Evolutionary conservation across 2,888 invertebrate species (phyloP).

Genomic region (Eulithis testata): DNA sequence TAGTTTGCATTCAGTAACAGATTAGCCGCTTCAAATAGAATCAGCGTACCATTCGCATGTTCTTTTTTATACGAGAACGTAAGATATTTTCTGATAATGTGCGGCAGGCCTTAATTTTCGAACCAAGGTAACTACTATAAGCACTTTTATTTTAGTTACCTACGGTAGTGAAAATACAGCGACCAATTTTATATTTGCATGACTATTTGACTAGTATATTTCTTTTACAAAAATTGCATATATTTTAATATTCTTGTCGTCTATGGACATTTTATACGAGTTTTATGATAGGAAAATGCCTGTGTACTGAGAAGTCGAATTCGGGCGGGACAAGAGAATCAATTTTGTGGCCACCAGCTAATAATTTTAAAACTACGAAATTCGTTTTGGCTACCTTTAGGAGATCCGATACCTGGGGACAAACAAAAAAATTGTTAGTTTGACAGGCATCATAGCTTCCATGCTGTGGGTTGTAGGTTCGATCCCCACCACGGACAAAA

Average conservation of each 20-base stretch:
- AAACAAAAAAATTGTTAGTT: conserved; percentile 9
- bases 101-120: too few relatives aligned
- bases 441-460: too few relatives aligned
- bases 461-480: too few relatives aligned
- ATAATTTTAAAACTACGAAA: conserved; percentile 96
- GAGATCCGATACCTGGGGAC: conserved; percentile 89
- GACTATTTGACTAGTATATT: conserved; percentile 19
- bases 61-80: too few relatives aligned
- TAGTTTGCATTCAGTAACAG: too few relatives aligned
- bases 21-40: too few relatives aligned
- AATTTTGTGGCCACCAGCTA: conserved; percentile 96
- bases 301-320: conserved; percentile 95
- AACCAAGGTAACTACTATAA: not conserved
- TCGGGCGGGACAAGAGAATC: conserved; percentile 93
- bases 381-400: conserved; percentile 97
- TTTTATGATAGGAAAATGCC: conserved; percentile 96
- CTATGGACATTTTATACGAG: conserved; percentile 59
- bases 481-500: too few relatives aligned
- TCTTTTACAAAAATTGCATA: conserved; percentile 20
- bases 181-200: conserved; percentile 6
- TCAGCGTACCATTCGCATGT: too few relatives aligned
- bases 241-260: not conserved
- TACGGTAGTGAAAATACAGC: not conserved
- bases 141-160: too few relatives aligned
- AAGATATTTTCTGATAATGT: too few relatives aligned